Conservation (phyloP, 23 tunicate genomes). For the Styela plicata region DNA sequence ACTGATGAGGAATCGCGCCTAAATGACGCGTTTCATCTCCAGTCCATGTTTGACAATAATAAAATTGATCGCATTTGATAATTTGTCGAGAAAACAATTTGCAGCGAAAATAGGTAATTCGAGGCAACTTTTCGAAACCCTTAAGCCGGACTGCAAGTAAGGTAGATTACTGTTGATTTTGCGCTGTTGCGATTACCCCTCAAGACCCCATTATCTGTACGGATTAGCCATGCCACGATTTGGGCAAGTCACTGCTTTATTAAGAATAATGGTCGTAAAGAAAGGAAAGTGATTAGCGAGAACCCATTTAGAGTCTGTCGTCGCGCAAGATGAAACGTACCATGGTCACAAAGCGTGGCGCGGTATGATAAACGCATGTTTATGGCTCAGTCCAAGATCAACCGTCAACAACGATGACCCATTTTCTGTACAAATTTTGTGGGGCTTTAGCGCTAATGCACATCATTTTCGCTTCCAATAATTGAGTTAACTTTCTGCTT, state of each 20-base stretch:
- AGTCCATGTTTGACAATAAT: too few relatives aligned
- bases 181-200: slow-evolving; percentile 26
- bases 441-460: neutral
- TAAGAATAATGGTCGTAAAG: slow-evolving; percentile 11
- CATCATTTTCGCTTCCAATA: neutral
- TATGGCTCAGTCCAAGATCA: slow-evolving; percentile 6
- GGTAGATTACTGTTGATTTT: slow-evolving; percentile 31
- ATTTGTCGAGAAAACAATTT: too few relatives aligned
- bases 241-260: slow-evolving; percentile 15
- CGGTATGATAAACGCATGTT: slow-evolving; percentile 30
- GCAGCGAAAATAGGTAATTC: neutral
- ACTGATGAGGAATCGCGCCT: too few relatives aligned
- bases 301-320: slow-evolving; percentile 23
- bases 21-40: too few relatives aligned
- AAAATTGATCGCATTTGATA: too few relatives aligned
- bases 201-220: slow-evolving; percentile 36
- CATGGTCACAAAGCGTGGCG: slow-evolving; percentile 16
- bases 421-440: neutral
- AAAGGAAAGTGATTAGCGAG: slow-evolving; percentile 12
- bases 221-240: slow-evolving; percentile 27
- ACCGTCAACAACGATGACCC: slow-evolving; percentile 21
- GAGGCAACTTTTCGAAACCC: slow-evolving; percentile 5
- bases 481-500: neutral
- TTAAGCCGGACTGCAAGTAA: slow-evolving; percentile 4
- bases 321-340: slow-evolving; percentile 28